These are phyloP conservation scores for Bos taurus DNA, from an alignment of 2,113 vertebrate genomes.

Conservation along the genomic window DNA sequence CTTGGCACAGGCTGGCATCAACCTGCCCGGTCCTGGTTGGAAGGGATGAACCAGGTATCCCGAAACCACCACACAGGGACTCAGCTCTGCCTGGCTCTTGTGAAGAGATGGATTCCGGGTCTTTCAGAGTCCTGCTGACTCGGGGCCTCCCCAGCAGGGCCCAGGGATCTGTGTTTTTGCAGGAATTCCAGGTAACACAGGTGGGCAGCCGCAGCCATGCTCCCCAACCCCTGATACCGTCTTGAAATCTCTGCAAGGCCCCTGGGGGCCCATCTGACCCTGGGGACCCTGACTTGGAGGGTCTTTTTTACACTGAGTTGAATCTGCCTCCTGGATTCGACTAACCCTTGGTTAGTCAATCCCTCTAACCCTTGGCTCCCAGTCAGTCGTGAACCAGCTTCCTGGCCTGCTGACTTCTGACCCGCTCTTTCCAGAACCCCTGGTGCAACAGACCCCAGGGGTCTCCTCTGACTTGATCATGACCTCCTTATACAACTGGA, in stretches of 20 bases:
- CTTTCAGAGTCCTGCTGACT: background rate
- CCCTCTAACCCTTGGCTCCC: background rate
- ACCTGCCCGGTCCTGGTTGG: background rate
- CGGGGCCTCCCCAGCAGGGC: background rate
- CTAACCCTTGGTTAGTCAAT: background rate
- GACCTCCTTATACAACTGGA: background rate
- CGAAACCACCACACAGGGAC: background rate
- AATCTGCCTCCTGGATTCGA: background rate
- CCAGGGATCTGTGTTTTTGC: background rate
- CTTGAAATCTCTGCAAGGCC: background rate
- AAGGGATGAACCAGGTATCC: background rate
- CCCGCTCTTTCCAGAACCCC: background rate
- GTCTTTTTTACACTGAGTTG: background rate
- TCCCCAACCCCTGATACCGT: background rate
- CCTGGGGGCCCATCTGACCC: background rate
- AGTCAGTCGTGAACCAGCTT: background rate
- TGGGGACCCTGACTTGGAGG: background rate
- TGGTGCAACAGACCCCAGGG: background rate
- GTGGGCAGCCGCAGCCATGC: background rate
- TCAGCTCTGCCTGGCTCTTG: background rate
- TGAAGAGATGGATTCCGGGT: background rate
- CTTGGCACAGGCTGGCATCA: background rate
- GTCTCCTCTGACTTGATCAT: background rate
- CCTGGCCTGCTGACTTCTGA: background rate
- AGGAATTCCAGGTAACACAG: background rate